Conservation (phyloP, 1,140 invertebrate genomes). For the Geopemphigus sp. region DNA sequence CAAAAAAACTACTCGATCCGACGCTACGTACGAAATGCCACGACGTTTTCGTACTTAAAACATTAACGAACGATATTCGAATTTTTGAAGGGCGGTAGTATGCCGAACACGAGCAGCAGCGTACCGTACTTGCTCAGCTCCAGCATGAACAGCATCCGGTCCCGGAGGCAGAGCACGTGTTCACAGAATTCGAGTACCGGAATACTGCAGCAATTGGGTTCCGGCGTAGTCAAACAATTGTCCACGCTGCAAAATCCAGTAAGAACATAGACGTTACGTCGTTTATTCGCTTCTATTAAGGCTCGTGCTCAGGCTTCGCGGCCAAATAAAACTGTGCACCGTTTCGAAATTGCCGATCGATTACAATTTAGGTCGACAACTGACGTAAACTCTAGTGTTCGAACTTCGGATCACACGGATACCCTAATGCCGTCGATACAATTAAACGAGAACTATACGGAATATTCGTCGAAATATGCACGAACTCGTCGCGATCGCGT, state of each 20-base stretch:
- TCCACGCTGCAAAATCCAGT: conserved; percentile 39
- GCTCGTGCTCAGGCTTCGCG: neutral
- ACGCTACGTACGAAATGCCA: too few species aligned
- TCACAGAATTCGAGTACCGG: conserved; percentile 67
- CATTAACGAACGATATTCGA: neutral
- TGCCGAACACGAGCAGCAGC: conserved; percentile 84
- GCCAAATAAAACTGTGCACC: neutral
- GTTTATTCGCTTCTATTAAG: neutral
- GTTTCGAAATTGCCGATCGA: too few species aligned
- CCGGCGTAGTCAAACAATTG: conserved; percentile 78
- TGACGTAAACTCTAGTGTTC: too few species aligned
- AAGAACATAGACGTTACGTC: neutral
- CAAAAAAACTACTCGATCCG: too few species aligned
- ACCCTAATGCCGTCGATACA: neutral
- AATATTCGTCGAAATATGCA: too few species aligned
- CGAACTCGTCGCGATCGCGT: too few species aligned
- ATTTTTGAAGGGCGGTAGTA: conserved; percentile 68
- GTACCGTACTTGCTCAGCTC: conserved; percentile 78
- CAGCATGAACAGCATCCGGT: conserved; percentile 78
- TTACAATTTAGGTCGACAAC: too few species aligned
- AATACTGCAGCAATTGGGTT: conserved; percentile 77
- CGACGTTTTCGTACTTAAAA: neutral
- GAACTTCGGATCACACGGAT: too few species aligned
- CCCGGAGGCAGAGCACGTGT: conserved; percentile 71
- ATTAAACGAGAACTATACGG: too few species aligned